Conservation (phyloP, 2,888 invertebrate species). For the Leptinotarsa juncta region DNA sequence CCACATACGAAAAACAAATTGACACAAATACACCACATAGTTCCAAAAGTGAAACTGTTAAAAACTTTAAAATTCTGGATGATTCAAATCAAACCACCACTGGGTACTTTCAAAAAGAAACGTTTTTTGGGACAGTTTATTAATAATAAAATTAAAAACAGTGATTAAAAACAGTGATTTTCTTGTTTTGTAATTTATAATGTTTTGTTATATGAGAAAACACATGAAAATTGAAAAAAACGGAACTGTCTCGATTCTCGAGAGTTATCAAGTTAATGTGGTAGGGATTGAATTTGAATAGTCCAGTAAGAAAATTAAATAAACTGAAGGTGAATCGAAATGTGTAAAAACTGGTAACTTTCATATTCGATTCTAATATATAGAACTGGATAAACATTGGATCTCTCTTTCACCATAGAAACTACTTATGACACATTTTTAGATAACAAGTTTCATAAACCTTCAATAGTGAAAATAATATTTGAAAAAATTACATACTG, state of each 20-base stretch:
- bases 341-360: conserved; percentile 29
- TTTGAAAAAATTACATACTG: no score
- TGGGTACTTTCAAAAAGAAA: neutral
- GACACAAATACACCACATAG: neutral
- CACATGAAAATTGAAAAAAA: no score
- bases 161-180: neutral
- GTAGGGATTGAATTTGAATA: neutral
- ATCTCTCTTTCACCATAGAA: no score
- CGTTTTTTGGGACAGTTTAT: neutral
- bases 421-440: no score
- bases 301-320: conserved; percentile 14
- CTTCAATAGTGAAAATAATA: no score
- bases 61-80: neutral
- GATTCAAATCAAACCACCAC: neutral
- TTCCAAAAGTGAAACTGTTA: neutral
- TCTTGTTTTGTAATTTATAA: no score
- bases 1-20: conserved; percentile 9
- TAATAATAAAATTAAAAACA: neutral
- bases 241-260: no score
- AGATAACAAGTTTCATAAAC: no score
- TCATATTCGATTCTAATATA: conserved; percentile 5
- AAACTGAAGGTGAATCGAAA: conserved; percentile 16
- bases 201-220: no score
- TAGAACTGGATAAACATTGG: neutral
- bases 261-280: no score